Conservation (phyloP, 2,797 vertebrate genomes). For the Paedocypris micromegethes region DNA sequence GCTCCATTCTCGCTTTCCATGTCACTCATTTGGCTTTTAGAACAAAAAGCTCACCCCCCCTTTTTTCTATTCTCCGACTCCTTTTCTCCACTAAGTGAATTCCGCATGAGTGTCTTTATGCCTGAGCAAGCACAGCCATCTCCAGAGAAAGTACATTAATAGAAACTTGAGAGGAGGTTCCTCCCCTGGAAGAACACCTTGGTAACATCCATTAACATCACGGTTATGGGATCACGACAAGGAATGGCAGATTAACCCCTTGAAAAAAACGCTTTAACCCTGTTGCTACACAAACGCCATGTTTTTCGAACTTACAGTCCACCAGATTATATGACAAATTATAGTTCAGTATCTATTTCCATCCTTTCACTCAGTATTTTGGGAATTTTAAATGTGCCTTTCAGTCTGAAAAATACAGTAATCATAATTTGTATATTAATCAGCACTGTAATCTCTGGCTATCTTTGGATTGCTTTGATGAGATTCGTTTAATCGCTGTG, state of each 20-base stretch:
- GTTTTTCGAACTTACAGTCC: no score
- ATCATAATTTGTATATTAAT: no score
- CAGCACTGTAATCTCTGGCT: no score
- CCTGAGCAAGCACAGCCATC: slow-evolving; percentile 51
- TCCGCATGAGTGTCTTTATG: slow-evolving; percentile 50
- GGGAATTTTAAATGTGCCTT: no score
- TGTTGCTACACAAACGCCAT: no score
- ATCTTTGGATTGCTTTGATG: no score
- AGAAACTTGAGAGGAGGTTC: slow-evolving; percentile 62
- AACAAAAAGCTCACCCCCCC: slow-evolving; percentile 36
- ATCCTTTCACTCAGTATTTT: no score
- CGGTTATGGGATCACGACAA: slow-evolving; percentile 57
- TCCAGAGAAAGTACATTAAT: slow-evolving; percentile 69
- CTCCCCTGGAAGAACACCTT: slow-evolving; percentile 64
- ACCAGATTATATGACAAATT: no score
- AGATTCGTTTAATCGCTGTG: no score
- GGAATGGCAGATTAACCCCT: slow-evolving; percentile 39
- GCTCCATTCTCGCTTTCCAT: slow-evolving; percentile 44
- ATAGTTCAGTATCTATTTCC: no score
- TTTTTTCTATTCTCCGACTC: slow-evolving; percentile 23
- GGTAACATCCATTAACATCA: slow-evolving; percentile 68
- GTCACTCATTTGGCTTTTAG: slow-evolving; percentile 54
- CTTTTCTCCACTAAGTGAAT: slow-evolving; percentile 56
- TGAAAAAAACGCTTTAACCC: slow-evolving; percentile 5
- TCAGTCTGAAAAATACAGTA: no score